phyloP scores from a whole-genome alignment of 2,797 vertebrate species.

The Lutjanus campechanus region DNA sequence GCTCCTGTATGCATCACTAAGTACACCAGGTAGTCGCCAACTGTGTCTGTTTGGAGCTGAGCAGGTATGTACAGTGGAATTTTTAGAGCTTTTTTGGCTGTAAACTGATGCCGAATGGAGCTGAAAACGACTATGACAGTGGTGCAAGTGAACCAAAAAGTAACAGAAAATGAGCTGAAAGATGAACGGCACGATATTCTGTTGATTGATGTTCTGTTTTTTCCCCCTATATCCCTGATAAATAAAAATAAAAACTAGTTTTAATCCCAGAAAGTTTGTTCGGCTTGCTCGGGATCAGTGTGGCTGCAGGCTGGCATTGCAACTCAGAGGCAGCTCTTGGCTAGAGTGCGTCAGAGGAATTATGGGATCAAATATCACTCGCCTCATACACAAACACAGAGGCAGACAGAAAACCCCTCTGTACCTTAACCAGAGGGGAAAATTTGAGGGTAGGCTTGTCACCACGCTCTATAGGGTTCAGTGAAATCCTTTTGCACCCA shows the following conservation, averaged over 20 bases:
- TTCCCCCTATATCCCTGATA: conserved; percentile 1
- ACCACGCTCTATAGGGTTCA: conserved; percentile 14
- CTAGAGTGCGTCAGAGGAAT: conserved; percentile 48
- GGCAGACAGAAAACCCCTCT: conserved; percentile 39
- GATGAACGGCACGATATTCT: neutral
- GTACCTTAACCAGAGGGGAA: conserved; percentile 27
- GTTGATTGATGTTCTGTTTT: too few species aligned
- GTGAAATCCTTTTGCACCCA: conserved; percentile 24
- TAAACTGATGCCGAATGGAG: neutral
- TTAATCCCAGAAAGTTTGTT: conserved; percentile 2
- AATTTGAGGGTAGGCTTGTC: conserved; percentile 28
- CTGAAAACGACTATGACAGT: neutral
- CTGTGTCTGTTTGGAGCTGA: neutral
- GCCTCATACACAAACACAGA: neutral
- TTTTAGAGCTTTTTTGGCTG: neutral
- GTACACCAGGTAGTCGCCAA: neutral
- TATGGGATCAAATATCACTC: conserved; percentile 46
- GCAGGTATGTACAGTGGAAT: neutral
- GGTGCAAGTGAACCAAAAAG: neutral
- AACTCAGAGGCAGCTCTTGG: conserved; percentile 34
- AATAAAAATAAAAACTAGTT: neutral
- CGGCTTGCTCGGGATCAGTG: conserved; percentile 13
- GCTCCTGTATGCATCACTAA: neutral
- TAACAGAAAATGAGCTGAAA: neutral
- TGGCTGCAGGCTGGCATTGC: conserved; percentile 4